A percentile compares a stretch with the other conserved stretches of the same genome.
These are phyloP conservation scores for Nezara viridula DNA, from an alignment of 2,888 invertebrate genomes.

Conservation along the genomic window DNA sequence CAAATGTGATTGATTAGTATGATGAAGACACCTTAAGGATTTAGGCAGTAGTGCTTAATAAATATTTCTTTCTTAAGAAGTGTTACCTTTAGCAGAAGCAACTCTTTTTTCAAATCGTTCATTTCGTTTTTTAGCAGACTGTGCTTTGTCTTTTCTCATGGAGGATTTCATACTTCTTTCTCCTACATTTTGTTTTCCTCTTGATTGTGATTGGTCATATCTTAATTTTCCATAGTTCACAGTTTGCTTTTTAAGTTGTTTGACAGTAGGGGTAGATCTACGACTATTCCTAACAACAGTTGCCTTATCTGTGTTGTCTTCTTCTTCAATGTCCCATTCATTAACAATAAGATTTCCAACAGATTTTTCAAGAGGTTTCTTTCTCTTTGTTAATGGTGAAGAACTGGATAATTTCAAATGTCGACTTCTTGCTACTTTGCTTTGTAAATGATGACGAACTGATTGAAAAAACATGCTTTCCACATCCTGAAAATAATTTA, in stretches of 20 bases:
- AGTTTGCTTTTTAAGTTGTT: constrained; percentile 59
- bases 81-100: constrained; percentile 57
- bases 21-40: too few species aligned
- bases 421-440: constrained; percentile 59
- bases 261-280: constrained; percentile 57
- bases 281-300: constrained; percentile 61
- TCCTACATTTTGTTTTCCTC: constrained; percentile 40
- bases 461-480: constrained; percentile 64
- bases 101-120: constrained; percentile 59
- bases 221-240: constrained; percentile 59
- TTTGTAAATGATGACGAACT: constrained; percentile 63
- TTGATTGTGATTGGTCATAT: constrained; percentile 55
- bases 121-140: constrained; percentile 60
- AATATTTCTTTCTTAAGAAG: not conserved
- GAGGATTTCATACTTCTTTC: constrained; percentile 58
- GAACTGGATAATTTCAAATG: constrained; percentile 57
- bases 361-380: constrained; percentile 61
- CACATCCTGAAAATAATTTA: constrained; percentile 62
- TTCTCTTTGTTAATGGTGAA: constrained; percentile 55
- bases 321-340: constrained; percentile 64
- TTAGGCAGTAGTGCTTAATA: not conserved
- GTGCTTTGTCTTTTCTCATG: constrained; percentile 60
- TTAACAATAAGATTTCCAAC: constrained; percentile 59
- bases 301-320: constrained; percentile 60
- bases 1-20: not conserved